Conservation (phyloP, 2,113 vertebrate genomes). For the Gobio gobio region DNA sequence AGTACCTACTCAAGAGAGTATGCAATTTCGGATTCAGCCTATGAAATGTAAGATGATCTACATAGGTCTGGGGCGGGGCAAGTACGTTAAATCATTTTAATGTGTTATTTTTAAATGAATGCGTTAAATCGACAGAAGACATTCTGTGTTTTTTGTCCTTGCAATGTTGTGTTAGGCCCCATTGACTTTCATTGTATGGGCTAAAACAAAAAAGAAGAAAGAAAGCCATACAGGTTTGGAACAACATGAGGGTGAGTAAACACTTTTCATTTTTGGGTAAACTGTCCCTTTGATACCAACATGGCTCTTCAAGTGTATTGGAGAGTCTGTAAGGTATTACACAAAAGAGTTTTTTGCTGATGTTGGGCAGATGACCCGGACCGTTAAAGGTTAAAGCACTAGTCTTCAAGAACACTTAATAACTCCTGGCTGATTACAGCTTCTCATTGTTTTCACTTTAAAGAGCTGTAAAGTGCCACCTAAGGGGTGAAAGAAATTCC, state of each 20-base stretch:
- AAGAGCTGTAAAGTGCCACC: slow-evolving; percentile 67
- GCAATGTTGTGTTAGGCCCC: not conserved
- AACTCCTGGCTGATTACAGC: slow-evolving; percentile 56
- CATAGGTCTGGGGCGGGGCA: too few relatives aligned
- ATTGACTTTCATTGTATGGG: not conserved
- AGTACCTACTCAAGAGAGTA: too few relatives aligned
- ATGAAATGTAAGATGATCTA: too few relatives aligned
- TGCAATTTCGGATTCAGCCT: too few relatives aligned
- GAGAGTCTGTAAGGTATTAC: slow-evolving; percentile 10
- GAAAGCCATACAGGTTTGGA: not conserved
- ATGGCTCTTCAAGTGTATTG: not conserved
- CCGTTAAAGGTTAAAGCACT: slow-evolving; percentile 60
- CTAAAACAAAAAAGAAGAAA: not conserved
- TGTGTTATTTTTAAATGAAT: too few relatives aligned
- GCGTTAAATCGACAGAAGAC: not conserved
- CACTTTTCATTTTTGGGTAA: not conserved
- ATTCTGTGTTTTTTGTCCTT: not conserved
- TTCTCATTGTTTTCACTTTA: slow-evolving; percentile 64
- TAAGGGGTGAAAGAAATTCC: slow-evolving; percentile 58
- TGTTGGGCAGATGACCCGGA: slow-evolving; percentile 51
- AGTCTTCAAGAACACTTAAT: slow-evolving; percentile 60
- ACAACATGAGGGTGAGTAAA: not conserved
- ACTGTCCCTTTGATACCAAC: slow-evolving; percentile 9
- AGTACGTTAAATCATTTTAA: too few relatives aligned
- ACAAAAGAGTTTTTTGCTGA: not conserved